Base-by-base conservation (phyloP, 2,113 vertebrate genomes). In the Campylomormyrus tamandua region DNA sequence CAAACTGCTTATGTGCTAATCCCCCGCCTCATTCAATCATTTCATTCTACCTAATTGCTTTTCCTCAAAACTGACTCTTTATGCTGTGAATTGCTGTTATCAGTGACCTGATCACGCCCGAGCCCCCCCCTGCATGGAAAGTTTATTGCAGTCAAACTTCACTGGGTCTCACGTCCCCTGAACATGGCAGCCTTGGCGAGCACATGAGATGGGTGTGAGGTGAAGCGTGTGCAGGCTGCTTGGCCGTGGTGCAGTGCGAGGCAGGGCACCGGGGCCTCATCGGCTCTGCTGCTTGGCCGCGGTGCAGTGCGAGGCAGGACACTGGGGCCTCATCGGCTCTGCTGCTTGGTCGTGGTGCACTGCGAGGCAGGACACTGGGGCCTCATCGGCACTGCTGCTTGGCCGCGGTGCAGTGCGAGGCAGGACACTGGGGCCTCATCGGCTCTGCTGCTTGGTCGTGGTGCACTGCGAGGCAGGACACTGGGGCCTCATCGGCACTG, bases 351-450 rank as follows among this genome's bases (percentile, higher is more conserved):
- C 6, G 24, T 1, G 24, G 6, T 8, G 46, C 46, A n/a, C 9
- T 24, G 5, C 15, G 17, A 11, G 58, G 58, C 9, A 27, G 58
- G 58, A 0, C 24, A 66, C 24, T 1, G 27, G 21, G 21, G 9
- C 24, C 21, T 8, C 58, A 66, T 66, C 58, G 9, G 62, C 19
- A 24, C 21, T 58, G 53, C 53, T 77, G 96, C 96, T 11, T 15
- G 1, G 1, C 70, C 10, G 4, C 11, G 31, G 70, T 7, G n/a
- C n/a, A 27, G 31, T 27, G 9, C 2, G 21, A 5, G 66, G 66
- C 2, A 35, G 27, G 66, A 5, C 27, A 77, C 3, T 0, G 27
- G 24, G 24, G 11, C 27, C 8, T 27, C 27, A 13, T 70, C 66
- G 4, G 66, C 19, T n/a, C 56, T 77, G 96, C 48, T 49, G 9